phyloP scores from a whole-genome alignment of 2,797 vertebrate species.

The Pipistrellus kuhlii region DNA sequence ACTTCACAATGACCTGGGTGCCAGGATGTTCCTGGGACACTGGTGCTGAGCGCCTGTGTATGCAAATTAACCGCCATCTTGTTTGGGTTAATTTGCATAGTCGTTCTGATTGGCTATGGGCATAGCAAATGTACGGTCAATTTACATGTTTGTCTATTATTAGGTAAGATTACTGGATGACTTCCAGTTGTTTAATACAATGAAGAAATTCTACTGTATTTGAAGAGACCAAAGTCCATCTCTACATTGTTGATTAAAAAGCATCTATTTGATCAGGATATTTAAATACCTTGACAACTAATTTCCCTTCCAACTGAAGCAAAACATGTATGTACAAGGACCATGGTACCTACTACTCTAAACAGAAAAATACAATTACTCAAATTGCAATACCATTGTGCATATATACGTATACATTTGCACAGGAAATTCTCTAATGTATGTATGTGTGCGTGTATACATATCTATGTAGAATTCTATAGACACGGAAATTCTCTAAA shows the following conservation, averaged over 20 bases:
- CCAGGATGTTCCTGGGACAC: no score
- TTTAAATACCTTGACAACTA: constrained; percentile 26
- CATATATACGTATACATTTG: not conserved
- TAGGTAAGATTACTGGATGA: not conserved
- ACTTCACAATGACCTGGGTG: no score
- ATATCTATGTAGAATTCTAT: not conserved
- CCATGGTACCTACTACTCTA: not conserved
- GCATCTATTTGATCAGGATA: not conserved
- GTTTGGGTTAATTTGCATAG: no score
- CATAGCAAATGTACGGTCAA: no score
- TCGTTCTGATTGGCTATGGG: no score
- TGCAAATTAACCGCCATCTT: no score
- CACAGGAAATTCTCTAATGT: not conserved
- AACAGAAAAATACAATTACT: constrained; percentile 32
- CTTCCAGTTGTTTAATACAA: not conserved
- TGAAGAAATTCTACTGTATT: not conserved
- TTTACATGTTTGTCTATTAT: no score
- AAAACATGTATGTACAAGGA: not conserved
- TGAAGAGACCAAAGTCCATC: constrained; percentile 33
- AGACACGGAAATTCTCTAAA: not conserved
- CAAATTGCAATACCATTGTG: not conserved
- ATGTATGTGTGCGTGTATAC: not conserved
- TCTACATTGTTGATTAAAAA: not conserved
- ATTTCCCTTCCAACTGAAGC: not conserved
- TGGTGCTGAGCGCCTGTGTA: no score